Conservation (phyloP, 2,888 invertebrate species). For the Pteria penguin region DNA sequence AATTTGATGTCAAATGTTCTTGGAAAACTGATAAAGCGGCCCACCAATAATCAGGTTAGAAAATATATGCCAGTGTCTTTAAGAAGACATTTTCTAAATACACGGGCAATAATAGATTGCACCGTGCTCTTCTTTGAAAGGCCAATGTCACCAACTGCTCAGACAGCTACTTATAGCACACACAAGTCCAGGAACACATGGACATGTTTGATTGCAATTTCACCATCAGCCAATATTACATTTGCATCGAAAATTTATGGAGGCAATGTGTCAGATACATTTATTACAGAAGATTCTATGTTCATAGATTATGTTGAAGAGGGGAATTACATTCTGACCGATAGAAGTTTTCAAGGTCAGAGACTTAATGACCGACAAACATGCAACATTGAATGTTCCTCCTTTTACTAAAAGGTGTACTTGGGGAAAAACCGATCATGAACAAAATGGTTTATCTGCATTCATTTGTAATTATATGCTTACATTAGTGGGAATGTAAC, state of each 20-base stretch:
- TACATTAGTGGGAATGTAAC: background rate
- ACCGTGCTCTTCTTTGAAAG: slow-evolving; percentile 8
- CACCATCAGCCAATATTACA: background rate
- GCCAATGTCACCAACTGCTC: slow-evolving; percentile 13
- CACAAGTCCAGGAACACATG: slow-evolving; percentile 23
- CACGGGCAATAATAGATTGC: slow-evolving; percentile 18
- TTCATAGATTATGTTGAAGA: slow-evolving; percentile 15
- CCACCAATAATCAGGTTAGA: slow-evolving; percentile 10
- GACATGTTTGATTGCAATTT: slow-evolving; percentile 16
- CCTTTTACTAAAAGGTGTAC: slow-evolving; percentile 24
- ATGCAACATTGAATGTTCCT: slow-evolving; percentile 23
- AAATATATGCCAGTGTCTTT: slow-evolving; percentile 3
- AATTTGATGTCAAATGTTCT: slow-evolving; percentile 14
- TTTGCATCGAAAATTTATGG: slow-evolving; percentile 17
- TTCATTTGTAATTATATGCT: slow-evolving; percentile 12
- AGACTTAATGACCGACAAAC: slow-evolving; percentile 9
- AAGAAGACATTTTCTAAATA: slow-evolving; percentile 1
- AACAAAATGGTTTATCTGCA: slow-evolving; percentile 11
- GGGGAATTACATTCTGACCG: slow-evolving; percentile 22
- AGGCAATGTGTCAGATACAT: slow-evolving; percentile 25
- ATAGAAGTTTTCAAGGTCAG: slow-evolving; percentile 18
- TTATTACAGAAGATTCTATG: slow-evolving; percentile 7
- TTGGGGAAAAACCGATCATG: slow-evolving; percentile 19
- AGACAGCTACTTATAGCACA: slow-evolving; percentile 17
- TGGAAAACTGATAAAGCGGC: slow-evolving; percentile 5